phyloP scores from a whole-genome alignment of 2,797 vertebrate species.

The Schizopygopsis pylzovi region DNA sequence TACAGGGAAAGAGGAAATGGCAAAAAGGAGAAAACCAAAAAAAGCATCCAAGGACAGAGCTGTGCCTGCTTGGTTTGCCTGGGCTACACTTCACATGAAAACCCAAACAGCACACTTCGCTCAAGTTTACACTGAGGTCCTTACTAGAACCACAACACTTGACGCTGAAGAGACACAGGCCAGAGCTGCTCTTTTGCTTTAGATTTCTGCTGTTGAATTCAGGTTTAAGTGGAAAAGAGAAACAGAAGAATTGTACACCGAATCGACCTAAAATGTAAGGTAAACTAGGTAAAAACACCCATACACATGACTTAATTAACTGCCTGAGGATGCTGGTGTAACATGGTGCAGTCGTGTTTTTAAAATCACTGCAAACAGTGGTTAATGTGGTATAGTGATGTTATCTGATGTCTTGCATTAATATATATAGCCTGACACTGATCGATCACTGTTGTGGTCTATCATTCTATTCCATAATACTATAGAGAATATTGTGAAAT shows the following conservation, averaged over 20 bases:
- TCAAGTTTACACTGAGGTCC: constrained; percentile 45
- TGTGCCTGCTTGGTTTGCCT: constrained; percentile 8
- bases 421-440: too few species aligned
- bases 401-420: not conserved
- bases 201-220: not conserved
- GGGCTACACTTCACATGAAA: constrained; percentile 40
- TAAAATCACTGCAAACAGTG: not conserved
- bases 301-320: not conserved
- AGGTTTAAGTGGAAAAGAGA: not conserved
- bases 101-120: constrained; percentile 48
- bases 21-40: constrained; percentile 20
- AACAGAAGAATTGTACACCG: not conserved
- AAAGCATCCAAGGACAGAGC: constrained; percentile 8
- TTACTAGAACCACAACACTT: constrained; percentile 31
- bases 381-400: not conserved
- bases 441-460: not conserved
- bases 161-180: constrained; percentile 26
- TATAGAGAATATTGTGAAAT: not conserved
- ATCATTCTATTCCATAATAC: not conserved
- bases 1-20: not conserved
- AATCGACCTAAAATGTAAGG: not conserved
- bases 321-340: too few species aligned
- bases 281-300: not conserved
- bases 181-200: constrained; percentile 12
- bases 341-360: not conserved